These are phyloP conservation scores for Lomographa bimaculata DNA, from an alignment of 2,888 invertebrate genomes.

Conservation along the genomic window DNA sequence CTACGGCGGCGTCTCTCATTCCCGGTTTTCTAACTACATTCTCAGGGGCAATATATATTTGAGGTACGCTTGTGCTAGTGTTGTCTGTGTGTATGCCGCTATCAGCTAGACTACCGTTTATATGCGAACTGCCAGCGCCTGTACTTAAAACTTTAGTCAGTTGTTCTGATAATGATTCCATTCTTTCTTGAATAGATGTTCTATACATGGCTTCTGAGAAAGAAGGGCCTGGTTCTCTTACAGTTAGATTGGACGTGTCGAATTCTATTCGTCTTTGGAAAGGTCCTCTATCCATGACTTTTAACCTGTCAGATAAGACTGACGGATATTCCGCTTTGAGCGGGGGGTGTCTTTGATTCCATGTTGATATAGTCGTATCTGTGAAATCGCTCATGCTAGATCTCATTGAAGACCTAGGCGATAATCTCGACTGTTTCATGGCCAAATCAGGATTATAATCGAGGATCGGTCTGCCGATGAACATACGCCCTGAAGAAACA, in stretches of 20 bases:
- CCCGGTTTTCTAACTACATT: conserved; percentile 46
- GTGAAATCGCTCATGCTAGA: conserved; percentile 80
- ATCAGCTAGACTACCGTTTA: conserved; percentile 75
- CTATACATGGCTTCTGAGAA: conserved; percentile 65
- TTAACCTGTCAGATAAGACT: conserved; percentile 70
- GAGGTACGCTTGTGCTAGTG: conserved; percentile 73
- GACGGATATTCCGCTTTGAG: conserved; percentile 68
- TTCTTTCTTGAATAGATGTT: conserved; percentile 59
- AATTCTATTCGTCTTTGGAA: conserved; percentile 72
- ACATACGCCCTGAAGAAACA: conserved; percentile 63
- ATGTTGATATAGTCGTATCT: conserved; percentile 77
- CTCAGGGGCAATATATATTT: conserved; percentile 63
- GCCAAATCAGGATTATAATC: conserved; percentile 75
- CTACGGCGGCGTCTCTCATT: conserved; percentile 71
- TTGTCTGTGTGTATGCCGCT: conserved; percentile 79
- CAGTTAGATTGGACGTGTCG: conserved; percentile 59
- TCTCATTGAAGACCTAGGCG: conserved; percentile 73
- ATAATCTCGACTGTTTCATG: conserved; percentile 61
- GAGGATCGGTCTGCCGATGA: conserved; percentile 71
- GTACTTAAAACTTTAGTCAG: conserved; percentile 72
- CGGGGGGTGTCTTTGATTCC: conserved; percentile 69
- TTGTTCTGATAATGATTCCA: conserved; percentile 71
- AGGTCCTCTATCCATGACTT: conserved; percentile 63
- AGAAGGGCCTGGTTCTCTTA: conserved; percentile 62
- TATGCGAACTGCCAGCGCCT: conserved; percentile 74